A percentile compares a stretch with the other conserved stretches of the same genome.
These are phyloP conservation scores for Drosophila rellima DNA, from an alignment of 2,888 invertebrate genomes.

Conservation along the genomic window DNA sequence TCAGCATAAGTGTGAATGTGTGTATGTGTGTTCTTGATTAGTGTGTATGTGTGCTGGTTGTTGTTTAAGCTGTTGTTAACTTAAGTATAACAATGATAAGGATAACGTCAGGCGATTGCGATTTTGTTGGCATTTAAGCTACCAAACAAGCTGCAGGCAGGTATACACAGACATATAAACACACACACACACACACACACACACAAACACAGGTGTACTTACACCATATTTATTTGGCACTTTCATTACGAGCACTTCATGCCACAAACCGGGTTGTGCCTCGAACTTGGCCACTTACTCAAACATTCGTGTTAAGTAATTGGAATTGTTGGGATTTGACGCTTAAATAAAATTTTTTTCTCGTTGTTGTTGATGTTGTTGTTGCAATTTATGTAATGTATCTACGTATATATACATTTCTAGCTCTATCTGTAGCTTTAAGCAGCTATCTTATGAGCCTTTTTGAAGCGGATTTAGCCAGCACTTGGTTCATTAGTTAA, in stretches of 20 bases:
- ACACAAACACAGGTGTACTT: slow-evolving; percentile 29
- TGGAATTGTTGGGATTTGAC: slow-evolving; percentile 63
- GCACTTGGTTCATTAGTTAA: slow-evolving; percentile 57
- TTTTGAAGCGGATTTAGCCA: slow-evolving; percentile 36
- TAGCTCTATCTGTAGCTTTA: slow-evolving; percentile 2
- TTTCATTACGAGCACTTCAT: slow-evolving; percentile 55
- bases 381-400: slow-evolving; percentile 37
- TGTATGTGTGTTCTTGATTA: slow-evolving; percentile 62
- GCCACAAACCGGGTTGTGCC: slow-evolving; percentile 2
- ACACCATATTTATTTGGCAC: slow-evolving; percentile 70
- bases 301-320: slow-evolving; percentile 73
- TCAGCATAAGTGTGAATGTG: slow-evolving; percentile 5
- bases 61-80: slow-evolving; percentile 81
- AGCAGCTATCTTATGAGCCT: slow-evolving; percentile 40
- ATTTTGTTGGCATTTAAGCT: slow-evolving; percentile 65
- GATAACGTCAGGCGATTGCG: slow-evolving; percentile 73
- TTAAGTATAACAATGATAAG: slow-evolving; percentile 82
- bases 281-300: slow-evolving; percentile 58
- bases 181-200: slow-evolving; percentile 13
- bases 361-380: slow-evolving; percentile 2
- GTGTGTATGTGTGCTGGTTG: slow-evolving; percentile 46
- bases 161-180: slow-evolving; percentile 19
- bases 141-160: slow-evolving; percentile 33
- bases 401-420: slow-evolving; percentile 9
- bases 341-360: slow-evolving; percentile 21